phyloP scores from a whole-genome alignment of 2,888 invertebrate species.

The Ornithoptera priamus region DNA sequence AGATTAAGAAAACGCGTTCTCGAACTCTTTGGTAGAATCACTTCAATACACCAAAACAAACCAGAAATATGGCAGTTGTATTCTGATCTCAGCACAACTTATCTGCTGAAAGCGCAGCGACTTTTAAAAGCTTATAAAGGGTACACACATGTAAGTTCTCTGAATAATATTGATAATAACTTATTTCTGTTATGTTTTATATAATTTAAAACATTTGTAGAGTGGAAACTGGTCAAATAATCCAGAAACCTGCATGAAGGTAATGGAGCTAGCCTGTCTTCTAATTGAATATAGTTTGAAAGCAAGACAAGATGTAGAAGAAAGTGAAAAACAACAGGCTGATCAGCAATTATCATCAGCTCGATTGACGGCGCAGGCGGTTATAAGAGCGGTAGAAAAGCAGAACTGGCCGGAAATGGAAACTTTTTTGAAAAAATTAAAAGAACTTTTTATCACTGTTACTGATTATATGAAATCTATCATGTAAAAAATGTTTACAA shows the following conservation, averaged over 20 bases:
- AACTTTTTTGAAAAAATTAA: conserved; percentile 52
- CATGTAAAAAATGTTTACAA: conserved; percentile 43
- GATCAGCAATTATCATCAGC: conserved; percentile 81
- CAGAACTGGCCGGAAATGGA: conserved; percentile 69
- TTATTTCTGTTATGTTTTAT: background rate
- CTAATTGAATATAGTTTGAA: conserved; percentile 80
- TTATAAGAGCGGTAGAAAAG: conserved; percentile 71
- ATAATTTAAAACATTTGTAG: conserved; percentile 43
- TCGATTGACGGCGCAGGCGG: conserved; percentile 78
- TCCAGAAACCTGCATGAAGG: conserved; percentile 80
- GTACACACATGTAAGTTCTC: conserved; percentile 78
- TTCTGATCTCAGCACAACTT: conserved; percentile 83
- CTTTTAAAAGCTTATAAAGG: conserved; percentile 89
- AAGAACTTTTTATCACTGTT: conserved; percentile 49
- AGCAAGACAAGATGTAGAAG: conserved; percentile 69
- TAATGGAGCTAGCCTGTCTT: conserved; percentile 80
- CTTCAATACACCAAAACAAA: conserved; percentile 83
- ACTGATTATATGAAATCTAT: conserved; percentile 72
- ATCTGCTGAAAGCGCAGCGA: conserved; percentile 83
- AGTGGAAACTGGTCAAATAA: conserved; percentile 78
- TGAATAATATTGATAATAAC: background rate
- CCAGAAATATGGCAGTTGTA: conserved; percentile 91
- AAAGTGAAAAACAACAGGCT: conserved; percentile 73
- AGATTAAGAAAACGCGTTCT: conserved; percentile 79
- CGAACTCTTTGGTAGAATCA: conserved; percentile 87